Percentiles rank a stretch among this genome's conserved stretches.
These are phyloP conservation scores for Callocephalon fimbriatum DNA, from an alignment of 2,113 vertebrate genomes.

Conservation along the genomic window DNA sequence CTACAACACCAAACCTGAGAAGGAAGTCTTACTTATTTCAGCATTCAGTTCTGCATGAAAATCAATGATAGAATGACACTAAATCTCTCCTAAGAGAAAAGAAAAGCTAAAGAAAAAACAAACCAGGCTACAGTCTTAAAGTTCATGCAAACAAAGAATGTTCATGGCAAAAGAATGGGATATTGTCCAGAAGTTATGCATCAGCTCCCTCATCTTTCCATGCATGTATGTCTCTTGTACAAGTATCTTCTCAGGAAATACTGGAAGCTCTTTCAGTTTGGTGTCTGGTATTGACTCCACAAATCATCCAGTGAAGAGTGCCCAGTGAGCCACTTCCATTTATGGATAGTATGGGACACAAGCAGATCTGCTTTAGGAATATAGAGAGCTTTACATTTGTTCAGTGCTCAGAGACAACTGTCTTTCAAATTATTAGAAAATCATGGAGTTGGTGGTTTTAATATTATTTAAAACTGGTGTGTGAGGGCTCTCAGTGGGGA, in stretches of 20 bases:
- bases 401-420: background rate
- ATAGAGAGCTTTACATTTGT: background rate
- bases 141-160: background rate
- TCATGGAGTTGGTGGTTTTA: background rate
- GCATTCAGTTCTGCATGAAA: background rate
- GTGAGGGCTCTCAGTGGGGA: background rate
- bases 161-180: background rate
- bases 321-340: background rate
- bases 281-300: background rate
- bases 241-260: background rate
- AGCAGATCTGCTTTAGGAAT: background rate
- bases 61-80: background rate
- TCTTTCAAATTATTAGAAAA: slow-evolving; percentile 18
- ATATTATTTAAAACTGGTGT: slow-evolving; percentile 10
- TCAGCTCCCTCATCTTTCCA: background rate
- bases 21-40: background rate
- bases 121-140: background rate
- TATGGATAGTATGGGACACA: background rate
- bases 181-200: background rate
- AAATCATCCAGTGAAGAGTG: background rate
- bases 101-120: background rate
- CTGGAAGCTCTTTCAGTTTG: background rate
- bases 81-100: background rate
- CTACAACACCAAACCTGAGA: background rate
- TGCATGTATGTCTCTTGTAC: rapidly evolving